Percentiles rank a stretch among this genome's conserved stretches.
phyloP scores from a whole-genome alignment of 1,140 invertebrate genomes.

The Teleogryllus occipitalis region DNA sequence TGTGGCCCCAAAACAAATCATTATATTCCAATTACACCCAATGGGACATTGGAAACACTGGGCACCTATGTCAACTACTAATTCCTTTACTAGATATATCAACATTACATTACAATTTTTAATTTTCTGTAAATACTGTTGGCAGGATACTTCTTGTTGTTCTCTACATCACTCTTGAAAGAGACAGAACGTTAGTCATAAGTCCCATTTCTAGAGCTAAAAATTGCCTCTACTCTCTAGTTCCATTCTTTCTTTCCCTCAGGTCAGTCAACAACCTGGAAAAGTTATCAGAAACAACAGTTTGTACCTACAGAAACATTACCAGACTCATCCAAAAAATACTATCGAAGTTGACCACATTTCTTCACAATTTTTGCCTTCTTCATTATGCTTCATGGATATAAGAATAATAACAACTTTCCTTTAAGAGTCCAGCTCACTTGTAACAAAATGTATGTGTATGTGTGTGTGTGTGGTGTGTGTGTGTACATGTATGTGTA shows the following conservation, averaged over 20 bases:
- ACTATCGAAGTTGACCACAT: not conserved
- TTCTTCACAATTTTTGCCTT: not conserved
- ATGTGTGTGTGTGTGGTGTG: not conserved
- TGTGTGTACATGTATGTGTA: not conserved
- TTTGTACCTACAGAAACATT: not conserved
- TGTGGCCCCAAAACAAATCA: not conserved
- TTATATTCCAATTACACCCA: not conserved
- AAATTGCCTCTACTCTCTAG: not conserved
- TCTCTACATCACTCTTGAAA: not conserved
- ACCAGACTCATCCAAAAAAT: not conserved
- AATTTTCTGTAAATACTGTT: not conserved
- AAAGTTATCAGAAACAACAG: not conserved
- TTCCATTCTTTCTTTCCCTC: not conserved
- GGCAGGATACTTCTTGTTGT: not conserved
- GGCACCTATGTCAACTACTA: not conserved
- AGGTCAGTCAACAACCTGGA: not conserved
- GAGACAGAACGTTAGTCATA: not conserved
- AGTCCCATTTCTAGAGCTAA: not conserved
- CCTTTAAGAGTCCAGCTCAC: not conserved
- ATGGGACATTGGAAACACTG: not conserved
- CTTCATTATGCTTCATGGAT: not conserved
- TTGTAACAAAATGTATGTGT: not conserved
- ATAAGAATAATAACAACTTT: not conserved
- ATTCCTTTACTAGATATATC: not conserved
- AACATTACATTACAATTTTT: not conserved